Evolutionary conservation across 2,797 vertebrate genomes (phyloP).

Genomic region (Chaenodraco wilsoni): DNA sequence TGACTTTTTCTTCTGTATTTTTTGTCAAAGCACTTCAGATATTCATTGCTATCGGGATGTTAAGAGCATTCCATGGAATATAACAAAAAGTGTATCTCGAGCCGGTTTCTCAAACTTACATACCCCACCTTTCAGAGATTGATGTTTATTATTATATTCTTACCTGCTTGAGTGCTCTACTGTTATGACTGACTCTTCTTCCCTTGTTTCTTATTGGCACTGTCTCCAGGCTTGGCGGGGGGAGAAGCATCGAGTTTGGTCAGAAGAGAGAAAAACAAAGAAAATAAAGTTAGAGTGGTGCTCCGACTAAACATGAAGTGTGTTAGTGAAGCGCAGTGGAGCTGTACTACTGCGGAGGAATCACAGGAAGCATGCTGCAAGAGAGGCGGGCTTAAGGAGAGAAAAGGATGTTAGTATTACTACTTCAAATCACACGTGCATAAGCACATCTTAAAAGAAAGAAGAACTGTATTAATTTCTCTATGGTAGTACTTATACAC

Average conservation of each 20-base stretch:
- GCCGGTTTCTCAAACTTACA: no score
- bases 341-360: conserved; percentile 20
- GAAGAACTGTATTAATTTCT: neutral
- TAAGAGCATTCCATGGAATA: no score
- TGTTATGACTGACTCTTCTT: conserved; percentile 94
- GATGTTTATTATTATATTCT: neutral
- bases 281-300: conserved; percentile 3
- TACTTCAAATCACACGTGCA: conserved; percentile 22
- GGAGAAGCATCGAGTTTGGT: conserved; percentile 7
- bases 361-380: conserved; percentile 56
- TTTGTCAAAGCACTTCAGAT: no score
- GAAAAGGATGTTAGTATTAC: conserved; percentile 14
- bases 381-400: conserved; percentile 27
- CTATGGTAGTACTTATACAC: conserved; percentile 22
- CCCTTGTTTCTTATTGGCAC: conserved; percentile 88
- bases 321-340: conserved; percentile 34
- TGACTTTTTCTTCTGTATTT: no score
- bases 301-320: neutral
- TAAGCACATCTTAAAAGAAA: conserved; percentile 2
- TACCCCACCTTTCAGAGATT: neutral
- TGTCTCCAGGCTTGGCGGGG: conserved; percentile 83
- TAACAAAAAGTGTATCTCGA: no score
- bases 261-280: neutral
- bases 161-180: conserved; percentile 70
- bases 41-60: no score